Evolutionary conservation across 1,140 invertebrate genomes (phyloP), one percentile per base, ranked within the genome.

Genomic region (Coelopa frigida): DNA sequence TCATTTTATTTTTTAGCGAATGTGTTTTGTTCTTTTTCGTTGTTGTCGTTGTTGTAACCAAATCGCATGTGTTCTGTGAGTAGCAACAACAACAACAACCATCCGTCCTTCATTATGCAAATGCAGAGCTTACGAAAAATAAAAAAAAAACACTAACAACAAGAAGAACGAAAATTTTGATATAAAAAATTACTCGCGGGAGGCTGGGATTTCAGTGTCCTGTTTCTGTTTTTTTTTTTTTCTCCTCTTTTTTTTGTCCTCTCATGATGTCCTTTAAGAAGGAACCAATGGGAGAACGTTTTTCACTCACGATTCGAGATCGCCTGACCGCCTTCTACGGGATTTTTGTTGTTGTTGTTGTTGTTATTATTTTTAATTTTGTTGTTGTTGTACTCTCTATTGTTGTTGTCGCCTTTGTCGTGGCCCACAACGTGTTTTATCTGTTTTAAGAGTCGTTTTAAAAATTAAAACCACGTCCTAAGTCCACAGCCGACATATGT

Each of bases 51-150:
- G n/a, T n/a, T n/a, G n/a, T n/a, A n/a, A n/a, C 8, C 15, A 37
- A 46, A 46, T 46, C 44, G 23, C 33, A 46, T 46, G 33, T 46
- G 32, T 37, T 27, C 24, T 46, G 8, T 24, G 22, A 15, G 23
- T 26, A 18, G 38, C 35, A 17, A 7, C 43, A 23, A 14, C 45
- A 57, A 57, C 50, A 64, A 7, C 43, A 23, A 14, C 45, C 55
- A 57, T 50, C 60, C 50, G 61, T 64, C 61, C 61, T 64, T 64
- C 61, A 64, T 64, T 64, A 64, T 64, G 61, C 64, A 64, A 64
- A 64, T 64, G 61, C 61, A 64, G 57, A 61, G 52, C 64, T 64
- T 61, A 64, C 44, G n/a, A n/a, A n/a, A n/a, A n/a, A n/a, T n/a
- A n/a, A n/a, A n/a, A n/a, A n/a, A n/a, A n/a, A n/a, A n/a, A n/a